Evolutionary conservation across 2,113 vertebrate genomes (phyloP).

Genomic region (Cyanoramphus novaezelandiae): DNA sequence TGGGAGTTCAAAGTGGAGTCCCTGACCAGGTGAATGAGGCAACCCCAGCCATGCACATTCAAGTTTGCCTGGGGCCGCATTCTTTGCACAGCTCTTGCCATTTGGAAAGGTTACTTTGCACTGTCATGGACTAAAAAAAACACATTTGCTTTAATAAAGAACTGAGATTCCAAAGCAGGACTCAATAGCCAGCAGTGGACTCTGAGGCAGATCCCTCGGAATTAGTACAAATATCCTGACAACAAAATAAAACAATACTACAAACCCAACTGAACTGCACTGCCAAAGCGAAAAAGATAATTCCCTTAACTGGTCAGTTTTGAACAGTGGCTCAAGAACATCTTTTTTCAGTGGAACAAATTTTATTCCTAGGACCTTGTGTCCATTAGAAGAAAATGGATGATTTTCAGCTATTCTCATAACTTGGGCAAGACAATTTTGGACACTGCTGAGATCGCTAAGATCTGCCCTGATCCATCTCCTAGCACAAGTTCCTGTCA

Average conservation of each 20-base stretch:
- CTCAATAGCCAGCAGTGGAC: neutral
- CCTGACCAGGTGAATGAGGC: neutral
- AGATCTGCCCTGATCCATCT: neutral
- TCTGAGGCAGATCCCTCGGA: neutral
- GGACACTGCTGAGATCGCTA: neutral
- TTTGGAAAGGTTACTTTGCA: constrained; percentile 8
- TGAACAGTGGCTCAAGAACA: neutral
- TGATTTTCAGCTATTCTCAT: neutral
- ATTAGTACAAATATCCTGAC: neutral
- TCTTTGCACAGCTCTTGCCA: neutral
- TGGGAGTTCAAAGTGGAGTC: neutral
- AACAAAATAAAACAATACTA: neutral
- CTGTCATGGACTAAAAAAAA: neutral
- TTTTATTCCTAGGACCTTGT: neutral
- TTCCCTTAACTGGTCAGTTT: neutral
- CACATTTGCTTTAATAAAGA: neutral
- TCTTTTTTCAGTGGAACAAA: neutral
- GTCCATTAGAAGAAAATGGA: neutral
- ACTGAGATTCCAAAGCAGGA: neutral
- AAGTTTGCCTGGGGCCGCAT: neutral
- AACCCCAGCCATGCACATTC: neutral
- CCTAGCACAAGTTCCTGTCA: neutral
- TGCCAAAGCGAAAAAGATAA: neutral
- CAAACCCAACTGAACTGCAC: neutral
- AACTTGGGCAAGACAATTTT: neutral